These are phyloP conservation scores for Coluber constrictor DNA, from an alignment of 2,797 vertebrate genomes.

Conservation along the genomic window DNA sequence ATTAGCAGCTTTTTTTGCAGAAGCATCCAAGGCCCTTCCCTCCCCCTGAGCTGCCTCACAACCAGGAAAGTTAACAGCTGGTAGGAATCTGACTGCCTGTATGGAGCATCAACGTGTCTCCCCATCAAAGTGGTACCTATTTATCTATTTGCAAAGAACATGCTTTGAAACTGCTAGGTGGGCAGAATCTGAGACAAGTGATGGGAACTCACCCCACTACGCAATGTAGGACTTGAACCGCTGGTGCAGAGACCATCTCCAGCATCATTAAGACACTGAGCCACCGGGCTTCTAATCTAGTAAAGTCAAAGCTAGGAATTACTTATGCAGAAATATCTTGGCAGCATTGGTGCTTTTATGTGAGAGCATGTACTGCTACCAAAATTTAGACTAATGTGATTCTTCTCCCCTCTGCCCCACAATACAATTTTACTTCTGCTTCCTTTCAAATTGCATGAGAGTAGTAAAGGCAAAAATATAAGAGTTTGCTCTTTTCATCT, in stretches of 20 bases:
- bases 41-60: neutral
- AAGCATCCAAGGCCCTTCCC: neutral
- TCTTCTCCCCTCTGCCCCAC: neutral
- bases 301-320: neutral
- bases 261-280: neutral
- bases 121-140: neutral
- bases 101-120: no score
- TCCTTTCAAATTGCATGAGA: neutral
- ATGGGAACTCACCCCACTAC: neutral
- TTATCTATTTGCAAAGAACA: neutral
- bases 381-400: neutral
- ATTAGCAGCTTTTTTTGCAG: neutral
- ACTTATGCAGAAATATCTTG: neutral
- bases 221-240: neutral
- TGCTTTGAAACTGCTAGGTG: neutral
- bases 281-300: neutral
- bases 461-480: neutral
- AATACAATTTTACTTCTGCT: neutral
- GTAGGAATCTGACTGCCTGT: neutral
- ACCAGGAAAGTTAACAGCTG: neutral
- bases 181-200: neutral
- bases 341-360: neutral
- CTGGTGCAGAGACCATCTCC: neutral
- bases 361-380: neutral
- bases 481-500: neutral